These are phyloP conservation scores for Chelidonichthys spinosus DNA, from an alignment of 2,797 vertebrate species.

Conservation along the genomic window DNA sequence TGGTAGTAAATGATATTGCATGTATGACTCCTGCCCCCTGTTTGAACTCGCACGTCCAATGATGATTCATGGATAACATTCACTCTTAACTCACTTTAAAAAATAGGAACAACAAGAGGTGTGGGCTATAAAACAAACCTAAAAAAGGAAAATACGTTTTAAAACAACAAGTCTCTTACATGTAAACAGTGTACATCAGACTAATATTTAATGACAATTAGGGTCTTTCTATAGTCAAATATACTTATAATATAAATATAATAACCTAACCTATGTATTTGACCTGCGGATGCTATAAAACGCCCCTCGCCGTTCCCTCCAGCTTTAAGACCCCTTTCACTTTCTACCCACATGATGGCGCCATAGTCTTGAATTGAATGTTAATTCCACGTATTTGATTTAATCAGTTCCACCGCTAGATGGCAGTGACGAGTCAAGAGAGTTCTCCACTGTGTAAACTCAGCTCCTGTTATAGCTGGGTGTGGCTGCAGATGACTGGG, in stretches of 20 bases:
- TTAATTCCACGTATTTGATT: neutral
- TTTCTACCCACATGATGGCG: conserved; percentile 40
- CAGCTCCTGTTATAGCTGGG: conserved; percentile 13
- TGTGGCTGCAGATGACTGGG: conserved; percentile 31
- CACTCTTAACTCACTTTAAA: too few species aligned
- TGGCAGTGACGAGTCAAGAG: conserved; percentile 26
- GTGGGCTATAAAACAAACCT: neutral
- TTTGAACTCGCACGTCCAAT: neutral
- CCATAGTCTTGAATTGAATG: conserved; percentile 7
- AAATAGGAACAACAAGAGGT: neutral
- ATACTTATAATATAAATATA: neutral
- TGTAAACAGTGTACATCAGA: neutral
- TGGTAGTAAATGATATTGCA: conserved; percentile 9
- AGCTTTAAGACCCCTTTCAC: neutral
- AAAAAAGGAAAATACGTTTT: neutral
- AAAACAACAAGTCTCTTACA: neutral
- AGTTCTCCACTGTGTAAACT: neutral
- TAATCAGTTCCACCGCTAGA: neutral
- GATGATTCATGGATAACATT: neutral
- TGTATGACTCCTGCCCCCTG: neutral
- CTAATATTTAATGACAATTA: neutral
- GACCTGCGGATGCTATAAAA: neutral
- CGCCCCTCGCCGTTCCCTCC: neutral
- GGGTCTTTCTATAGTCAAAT: neutral
- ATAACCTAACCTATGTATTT: neutral